Percentiles rank a stretch among this genome's conserved stretches.
Evolutionary conservation across 2,888 invertebrate genomes (phyloP).

Genomic region (Mimumesa dahlbomi): DNA sequence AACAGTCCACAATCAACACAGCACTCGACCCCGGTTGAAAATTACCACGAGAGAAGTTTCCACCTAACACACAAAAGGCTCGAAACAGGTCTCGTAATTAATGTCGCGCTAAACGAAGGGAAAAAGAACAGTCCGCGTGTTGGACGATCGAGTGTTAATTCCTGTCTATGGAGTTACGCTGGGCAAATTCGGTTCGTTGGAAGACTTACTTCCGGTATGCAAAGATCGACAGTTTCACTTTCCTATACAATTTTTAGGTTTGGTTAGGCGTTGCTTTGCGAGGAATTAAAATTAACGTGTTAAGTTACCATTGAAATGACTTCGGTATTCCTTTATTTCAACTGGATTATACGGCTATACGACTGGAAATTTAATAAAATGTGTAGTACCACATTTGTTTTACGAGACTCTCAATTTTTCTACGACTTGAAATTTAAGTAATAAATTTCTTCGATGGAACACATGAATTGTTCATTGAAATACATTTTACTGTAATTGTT

Average conservation of each 20-base stretch:
- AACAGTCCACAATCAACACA: constrained; percentile 4
- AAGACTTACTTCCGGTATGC: constrained; percentile 51
- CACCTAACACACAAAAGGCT: constrained; percentile 18
- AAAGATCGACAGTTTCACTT: not conserved
- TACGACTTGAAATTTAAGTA: no score
- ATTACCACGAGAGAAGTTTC: constrained; percentile 9
- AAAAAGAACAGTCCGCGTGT: constrained; percentile 26
- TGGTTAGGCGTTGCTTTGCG: no score
- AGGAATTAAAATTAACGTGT: no score
- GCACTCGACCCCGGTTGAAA: constrained; percentile 7
- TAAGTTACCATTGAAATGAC: no score
- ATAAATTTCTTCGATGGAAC: not conserved
- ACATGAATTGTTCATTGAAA: not conserved
- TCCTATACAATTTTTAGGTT: not conserved
- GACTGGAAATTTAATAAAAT: no score
- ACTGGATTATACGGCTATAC: no score
- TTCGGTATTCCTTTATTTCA: no score
- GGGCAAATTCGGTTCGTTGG: constrained; percentile 50
- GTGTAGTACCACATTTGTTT: no score
- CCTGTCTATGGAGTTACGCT: constrained; percentile 38
- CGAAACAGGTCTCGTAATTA: constrained; percentile 52
- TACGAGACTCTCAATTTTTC: no score
- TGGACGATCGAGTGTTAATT: constrained; percentile 51
- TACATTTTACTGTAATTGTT: not conserved
- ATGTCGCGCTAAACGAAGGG: constrained; percentile 28